Evolutionary conservation across 2,888 invertebrate species (phyloP).

Genomic region (Meloe dianella): DNA sequence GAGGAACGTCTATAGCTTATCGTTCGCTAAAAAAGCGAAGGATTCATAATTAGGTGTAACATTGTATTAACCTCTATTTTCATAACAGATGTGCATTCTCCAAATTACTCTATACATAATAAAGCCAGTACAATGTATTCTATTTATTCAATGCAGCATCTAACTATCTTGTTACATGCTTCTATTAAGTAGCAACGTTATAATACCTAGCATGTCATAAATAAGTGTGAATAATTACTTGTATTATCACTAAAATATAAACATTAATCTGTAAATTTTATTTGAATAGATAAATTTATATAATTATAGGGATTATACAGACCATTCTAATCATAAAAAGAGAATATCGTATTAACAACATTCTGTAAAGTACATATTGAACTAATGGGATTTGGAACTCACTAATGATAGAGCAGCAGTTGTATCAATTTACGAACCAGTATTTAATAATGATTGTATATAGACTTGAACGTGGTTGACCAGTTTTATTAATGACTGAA

Average conservation of each 20-base stretch:
- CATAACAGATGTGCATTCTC: background rate
- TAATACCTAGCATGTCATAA: background rate
- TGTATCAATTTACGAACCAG: conserved; percentile 21
- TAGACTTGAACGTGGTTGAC: conserved; percentile 20
- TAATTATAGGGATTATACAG: background rate
- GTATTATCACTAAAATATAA: background rate
- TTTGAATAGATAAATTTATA: background rate
- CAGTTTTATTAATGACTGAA: conserved; percentile 20
- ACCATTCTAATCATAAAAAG: too few relatives aligned
- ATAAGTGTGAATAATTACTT: background rate
- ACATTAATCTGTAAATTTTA: background rate
- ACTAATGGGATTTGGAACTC: background rate
- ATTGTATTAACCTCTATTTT: background rate
- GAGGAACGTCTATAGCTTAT: too few relatives aligned
- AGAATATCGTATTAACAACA: background rate
- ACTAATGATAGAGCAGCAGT: conserved; percentile 2
- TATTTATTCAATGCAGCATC: background rate
- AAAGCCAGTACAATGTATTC: background rate
- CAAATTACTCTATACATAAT: background rate
- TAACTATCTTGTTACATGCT: background rate
- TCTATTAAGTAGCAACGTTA: background rate
- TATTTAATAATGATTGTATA: conserved; percentile 29
- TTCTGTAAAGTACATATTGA: background rate
- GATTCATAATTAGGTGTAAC: background rate
- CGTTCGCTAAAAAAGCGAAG: background rate